Evolutionary conservation across 2,888 invertebrate species (phyloP).

Genomic region (Syrista parreyssii): DNA sequence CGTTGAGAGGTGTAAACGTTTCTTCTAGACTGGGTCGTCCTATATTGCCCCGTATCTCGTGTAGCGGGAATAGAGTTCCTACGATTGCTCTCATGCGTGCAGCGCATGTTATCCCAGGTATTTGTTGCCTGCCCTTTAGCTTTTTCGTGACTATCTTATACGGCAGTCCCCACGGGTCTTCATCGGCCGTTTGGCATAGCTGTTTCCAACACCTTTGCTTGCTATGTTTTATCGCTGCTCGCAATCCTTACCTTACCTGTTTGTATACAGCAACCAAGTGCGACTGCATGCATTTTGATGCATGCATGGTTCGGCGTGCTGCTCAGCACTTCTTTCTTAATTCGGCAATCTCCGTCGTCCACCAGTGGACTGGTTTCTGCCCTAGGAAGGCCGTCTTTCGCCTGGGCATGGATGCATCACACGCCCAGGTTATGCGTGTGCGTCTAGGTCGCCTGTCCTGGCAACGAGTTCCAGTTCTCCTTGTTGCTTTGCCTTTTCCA

Average conservation of each 20-base stretch:
- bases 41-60: neutral
- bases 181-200: neutral
- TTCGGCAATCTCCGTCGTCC: conserved; percentile 18
- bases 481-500: neutral
- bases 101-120: neutral
- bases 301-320: too few species aligned
- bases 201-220: neutral
- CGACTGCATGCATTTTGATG: too few species aligned
- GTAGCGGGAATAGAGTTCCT: conserved; percentile 8
- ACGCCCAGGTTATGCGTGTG: conserved; percentile 9
- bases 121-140: neutral
- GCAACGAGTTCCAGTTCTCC: neutral
- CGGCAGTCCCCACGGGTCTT: conserved; percentile 20
- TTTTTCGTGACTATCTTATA: conserved; percentile 18
- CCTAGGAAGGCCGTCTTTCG: neutral
- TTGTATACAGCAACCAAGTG: too few species aligned
- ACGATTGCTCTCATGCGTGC: conserved; percentile 8
- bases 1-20: too few species aligned
- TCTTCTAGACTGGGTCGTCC: too few species aligned
- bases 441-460: neutral
- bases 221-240: conserved; percentile 4
- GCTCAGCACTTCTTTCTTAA: too few species aligned
- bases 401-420: conserved; percentile 16
- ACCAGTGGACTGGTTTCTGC: conserved; percentile 18
- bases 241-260: neutral